Evolutionary conservation across 2,888 invertebrate species (phyloP), one percentile per base, ranked within the genome.

Genomic region (Micropterix aruncella): DNA sequence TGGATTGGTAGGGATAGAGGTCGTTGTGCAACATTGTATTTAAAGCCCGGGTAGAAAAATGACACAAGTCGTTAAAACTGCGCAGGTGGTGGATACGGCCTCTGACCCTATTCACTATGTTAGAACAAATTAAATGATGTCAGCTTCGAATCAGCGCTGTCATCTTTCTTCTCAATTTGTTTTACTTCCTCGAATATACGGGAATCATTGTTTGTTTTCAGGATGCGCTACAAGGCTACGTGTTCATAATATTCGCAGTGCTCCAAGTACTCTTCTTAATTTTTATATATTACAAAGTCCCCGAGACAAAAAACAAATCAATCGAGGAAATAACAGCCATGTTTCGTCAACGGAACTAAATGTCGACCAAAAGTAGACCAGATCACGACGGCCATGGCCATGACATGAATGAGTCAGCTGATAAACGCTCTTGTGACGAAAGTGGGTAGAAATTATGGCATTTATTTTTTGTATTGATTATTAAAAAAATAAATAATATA

Each of bases 221-320:
- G 75, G 57, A 68, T 39, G 55, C 62, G 0, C 58, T 88, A 44
- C 77, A 75, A 1, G 70, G 81, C 3, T 80, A 83, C 57, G 84
- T 86, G 2, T 91, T 90, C 65, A 62, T 86, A 42, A 77, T 91
- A 50, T 94, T 92, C 65, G 83, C 83, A 0, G 67, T 70, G 0
- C 67, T 90, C 0, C 80, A 90, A 53, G 62, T 73, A 0, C 47
- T 83, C 40, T 88, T 86, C 61, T 74, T 80, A 40, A n/a, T 83
- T 2, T 92, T 91, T 67, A 85, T 90, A 18, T 83, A 73, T 59
- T 79, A 79, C 58, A 88, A 83, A 61, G 87, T 93, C 0, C 93
- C 92, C 1, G 92, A 93, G 62, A 93, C 93, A 1, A 92, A 87
- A 61, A 85, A 87, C 60, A 87, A 83, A 57, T 82, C 85, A 0